Base-by-base conservation (phyloP, 2,888 invertebrate genomes). In the Chelonus formosanus region DNA sequence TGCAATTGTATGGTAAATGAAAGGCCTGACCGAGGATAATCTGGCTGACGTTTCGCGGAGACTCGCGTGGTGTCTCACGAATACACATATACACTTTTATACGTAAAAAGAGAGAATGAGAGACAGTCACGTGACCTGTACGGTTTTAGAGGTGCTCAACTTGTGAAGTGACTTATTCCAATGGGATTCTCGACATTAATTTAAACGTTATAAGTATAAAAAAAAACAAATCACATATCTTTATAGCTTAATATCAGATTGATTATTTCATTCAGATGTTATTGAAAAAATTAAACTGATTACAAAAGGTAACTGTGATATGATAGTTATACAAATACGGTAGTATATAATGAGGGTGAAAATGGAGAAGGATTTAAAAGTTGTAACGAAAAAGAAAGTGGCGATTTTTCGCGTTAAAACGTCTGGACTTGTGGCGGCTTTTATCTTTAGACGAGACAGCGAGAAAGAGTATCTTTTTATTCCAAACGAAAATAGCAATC, bases 401-500 rank as follows among this genome's bases (percentile, higher is more conserved):
- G 20, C 52, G 52, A 52, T 52, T 52, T 52, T 52, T 52, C 52
- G 52, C 52, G 52, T 52, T 52, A 53, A 58, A 62, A 36, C 52
- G 67, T 67, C 67, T 67, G 67, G 67, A 53, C n/a, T 58, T 43
- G 36, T 62, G 50, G 43, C 53, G 48, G 68, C 55, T 66, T 66
- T 72, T 61, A 64, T 61, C 67, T 63, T 67, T 67, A 63, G 55
- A 63, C 60, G 60, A 64, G 60, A 59, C 63, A 58, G 58, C 57
- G 62, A 40, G 66, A 66, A 61, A 67, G 67, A 67, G 62, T 58
- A 54, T 70, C 73, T 74, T 74, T 72, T 74, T 71, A 70, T 71
- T 71, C 67, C 73, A 71, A 78, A 80, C 80, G 80, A 80, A 80
- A 81, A 81, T 81, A 81, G 80, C 80, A 76, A 81, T 79, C 79